Conservation (phyloP, 2,113 vertebrate species). For the Pseudolaguvia tuberculata region DNA sequence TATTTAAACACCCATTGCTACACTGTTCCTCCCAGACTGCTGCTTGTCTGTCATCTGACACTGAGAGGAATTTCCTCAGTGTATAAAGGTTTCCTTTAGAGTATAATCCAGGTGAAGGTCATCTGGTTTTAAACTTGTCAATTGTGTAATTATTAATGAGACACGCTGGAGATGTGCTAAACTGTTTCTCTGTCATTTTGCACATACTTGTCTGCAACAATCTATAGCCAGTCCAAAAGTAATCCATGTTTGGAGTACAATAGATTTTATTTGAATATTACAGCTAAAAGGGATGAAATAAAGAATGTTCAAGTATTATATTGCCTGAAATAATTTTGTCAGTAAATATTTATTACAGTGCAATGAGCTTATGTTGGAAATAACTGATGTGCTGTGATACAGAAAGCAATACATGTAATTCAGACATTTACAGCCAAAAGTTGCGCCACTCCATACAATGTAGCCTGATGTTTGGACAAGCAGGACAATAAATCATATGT, state of each 20-base stretch:
- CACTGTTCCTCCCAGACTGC: slow-evolving; percentile 24
- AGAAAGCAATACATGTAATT: too few species aligned
- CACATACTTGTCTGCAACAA: slow-evolving; percentile 8
- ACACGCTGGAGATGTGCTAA: slow-evolving; percentile 13
- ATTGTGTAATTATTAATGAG: slow-evolving; percentile 35
- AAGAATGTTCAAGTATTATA: slow-evolving; percentile 1
- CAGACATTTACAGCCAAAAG: too few species aligned
- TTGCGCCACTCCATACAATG: too few species aligned
- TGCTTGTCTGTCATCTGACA: slow-evolving; percentile 11
- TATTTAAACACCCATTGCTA: slow-evolving; percentile 46
- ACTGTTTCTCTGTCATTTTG: slow-evolving; percentile 16
- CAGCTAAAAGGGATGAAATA: slow-evolving; percentile 29
- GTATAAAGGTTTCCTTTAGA: slow-evolving; percentile 19
- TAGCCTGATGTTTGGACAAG: not conserved
- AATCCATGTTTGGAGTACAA: not conserved
- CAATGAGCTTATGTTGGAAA: too few species aligned
- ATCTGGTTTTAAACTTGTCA: slow-evolving; percentile 44
- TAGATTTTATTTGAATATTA: slow-evolving; percentile 11
- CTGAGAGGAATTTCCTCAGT: slow-evolving; percentile 21
- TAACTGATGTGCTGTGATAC: too few species aligned
- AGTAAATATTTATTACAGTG: too few species aligned
- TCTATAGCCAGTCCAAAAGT: not conserved
- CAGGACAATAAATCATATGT: not conserved
- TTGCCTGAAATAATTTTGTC: too few species aligned
- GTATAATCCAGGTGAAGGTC: slow-evolving; percentile 37